phyloP scores from a whole-genome alignment of 1,140 invertebrate species.

The Armadillidium nasatum region DNA sequence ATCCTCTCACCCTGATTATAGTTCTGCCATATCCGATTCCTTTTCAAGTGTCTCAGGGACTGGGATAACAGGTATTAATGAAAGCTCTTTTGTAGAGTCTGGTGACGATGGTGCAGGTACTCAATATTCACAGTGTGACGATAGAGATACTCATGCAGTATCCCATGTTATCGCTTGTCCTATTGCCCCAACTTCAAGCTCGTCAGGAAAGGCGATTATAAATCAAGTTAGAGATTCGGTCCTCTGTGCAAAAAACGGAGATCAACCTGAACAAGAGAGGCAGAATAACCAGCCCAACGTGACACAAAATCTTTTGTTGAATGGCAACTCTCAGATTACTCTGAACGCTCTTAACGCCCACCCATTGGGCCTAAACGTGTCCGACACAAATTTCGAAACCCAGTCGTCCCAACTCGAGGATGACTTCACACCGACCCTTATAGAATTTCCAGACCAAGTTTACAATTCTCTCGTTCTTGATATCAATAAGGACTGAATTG shows the following conservation, averaged over 20 bases:
- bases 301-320: not conserved
- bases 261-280: too few species aligned
- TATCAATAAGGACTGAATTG: constrained; percentile 38
- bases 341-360: constrained; percentile 3
- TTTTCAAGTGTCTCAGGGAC: not conserved
- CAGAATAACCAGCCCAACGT: not conserved
- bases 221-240: not conserved
- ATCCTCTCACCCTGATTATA: not conserved
- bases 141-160: not conserved
- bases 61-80: too few species aligned
- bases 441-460: constrained; percentile 34
- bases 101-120: not conserved
- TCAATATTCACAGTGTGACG: not conserved
- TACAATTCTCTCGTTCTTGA: constrained; percentile 39
- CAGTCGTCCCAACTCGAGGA: constrained; percentile 22
- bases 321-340: constrained; percentile 7
- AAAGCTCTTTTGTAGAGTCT: not conserved
- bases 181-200: not conserved
- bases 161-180: not conserved
- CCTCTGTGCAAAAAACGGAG: not conserved
- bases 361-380: not conserved
- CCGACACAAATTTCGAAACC: constrained; percentile 13
- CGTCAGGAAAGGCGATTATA: not conserved
- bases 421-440: constrained; percentile 38
- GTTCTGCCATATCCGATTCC: not conserved